Base-by-base conservation (phyloP, 2,113 vertebrate species). In the Maccullochella peelii region DNA sequence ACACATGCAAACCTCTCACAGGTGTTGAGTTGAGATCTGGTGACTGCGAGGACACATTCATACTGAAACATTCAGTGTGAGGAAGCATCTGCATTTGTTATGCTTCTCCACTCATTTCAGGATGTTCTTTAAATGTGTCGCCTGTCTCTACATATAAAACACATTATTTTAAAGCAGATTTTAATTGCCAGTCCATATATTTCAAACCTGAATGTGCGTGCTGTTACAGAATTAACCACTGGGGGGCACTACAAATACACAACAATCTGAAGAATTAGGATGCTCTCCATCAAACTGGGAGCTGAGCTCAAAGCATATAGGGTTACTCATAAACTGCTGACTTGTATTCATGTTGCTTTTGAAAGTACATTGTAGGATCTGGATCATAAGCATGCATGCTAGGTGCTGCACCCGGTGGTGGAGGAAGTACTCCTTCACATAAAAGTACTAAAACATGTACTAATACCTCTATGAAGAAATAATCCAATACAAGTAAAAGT, bases 161-260 rank as follows among this genome's bases (percentile, higher is more conserved):
- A 4, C 65, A n/a, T 71, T 52, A 20, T 18, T n/a, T 69, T 49
- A 30, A 25, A 79, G 27, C 74, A 75, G 11, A 55, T 40, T 18
- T 58, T 0, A 21, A 52, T 8, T 52, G 18, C 7, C 6, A 21
- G 50, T 8, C 14, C 63, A 2, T 16, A 2, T 16, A 16, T 52
- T 36, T 73, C 30, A 62, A 66, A 33, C 8, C 20, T 58, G 5
- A 68, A 16, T 40, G 33, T 27, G 1, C 0, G 4, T 74, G 66
- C 44, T 42, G 69, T 83, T 66, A 15, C 42, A 40, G 1, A 2
- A 16, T 8, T 36, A 6, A 77, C 89, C 88, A 90, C 80, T 44
- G 20, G 72, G 69, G 79, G 87, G 70, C 80, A 79, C 38, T 74
- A 23, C 7, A 66, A 25, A 77, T 10, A 76, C 79, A 89, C 70